Conservation (phyloP, 2,113 vertebrate species). For the Platanista minor region DNA sequence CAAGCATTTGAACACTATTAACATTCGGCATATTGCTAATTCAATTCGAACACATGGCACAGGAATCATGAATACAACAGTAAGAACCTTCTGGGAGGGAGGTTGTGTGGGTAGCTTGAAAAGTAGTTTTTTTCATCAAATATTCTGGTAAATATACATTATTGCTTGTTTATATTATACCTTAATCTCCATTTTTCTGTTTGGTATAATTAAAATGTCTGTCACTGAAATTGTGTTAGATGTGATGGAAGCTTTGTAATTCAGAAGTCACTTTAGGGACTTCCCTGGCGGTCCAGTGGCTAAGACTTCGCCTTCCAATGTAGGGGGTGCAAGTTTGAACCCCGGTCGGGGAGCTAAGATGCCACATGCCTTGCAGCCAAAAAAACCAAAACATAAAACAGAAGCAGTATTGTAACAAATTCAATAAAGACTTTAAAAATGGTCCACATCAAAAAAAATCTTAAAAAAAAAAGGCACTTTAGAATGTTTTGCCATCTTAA, state of each 20-base stretch:
- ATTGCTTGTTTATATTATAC: neutral
- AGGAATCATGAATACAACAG: slow-evolving; percentile 99
- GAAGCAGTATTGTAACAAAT: too few relatives aligned
- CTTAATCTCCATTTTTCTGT: neutral
- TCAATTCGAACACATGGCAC: slow-evolving; percentile 98
- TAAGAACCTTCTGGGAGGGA: slow-evolving; percentile 77
- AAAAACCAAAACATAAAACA: too few relatives aligned
- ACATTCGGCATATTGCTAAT: slow-evolving; percentile 98
- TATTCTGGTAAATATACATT: neutral
- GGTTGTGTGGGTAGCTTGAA: neutral
- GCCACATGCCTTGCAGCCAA: too few relatives aligned
- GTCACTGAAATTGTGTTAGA: neutral
- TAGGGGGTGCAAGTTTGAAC: too few relatives aligned
- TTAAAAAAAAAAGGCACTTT: neutral
- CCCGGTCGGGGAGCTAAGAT: too few relatives aligned
- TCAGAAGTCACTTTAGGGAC: neutral
- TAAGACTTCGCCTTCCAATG: too few relatives aligned
- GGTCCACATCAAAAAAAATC: too few relatives aligned
- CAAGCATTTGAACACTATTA: slow-evolving; percentile 99
- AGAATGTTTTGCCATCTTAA: neutral
- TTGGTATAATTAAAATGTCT: neutral
- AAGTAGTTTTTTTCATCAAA: slow-evolving; percentile 18
- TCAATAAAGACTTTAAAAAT: too few relatives aligned
- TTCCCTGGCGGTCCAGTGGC: too few relatives aligned
- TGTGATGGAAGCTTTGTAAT: neutral